Evolutionary conservation across 1,140 invertebrate species (phyloP).

Genomic region (Venustaconcha ellipsiformis): DNA sequence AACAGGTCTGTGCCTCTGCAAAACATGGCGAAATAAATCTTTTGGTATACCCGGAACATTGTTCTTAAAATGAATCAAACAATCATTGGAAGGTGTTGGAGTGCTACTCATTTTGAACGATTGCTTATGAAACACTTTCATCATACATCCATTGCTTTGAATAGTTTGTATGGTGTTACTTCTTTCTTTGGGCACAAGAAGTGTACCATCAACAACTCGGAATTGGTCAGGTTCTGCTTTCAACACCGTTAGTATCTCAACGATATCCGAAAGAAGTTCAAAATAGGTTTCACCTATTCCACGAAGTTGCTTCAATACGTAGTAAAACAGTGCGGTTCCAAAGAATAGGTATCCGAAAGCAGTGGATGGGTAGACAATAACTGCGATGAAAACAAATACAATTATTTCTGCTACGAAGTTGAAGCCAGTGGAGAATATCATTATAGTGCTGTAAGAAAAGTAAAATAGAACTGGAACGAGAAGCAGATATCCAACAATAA

Average conservation of each 20-base stretch:
- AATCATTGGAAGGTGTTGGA: not conserved
- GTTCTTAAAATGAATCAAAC: not conserved
- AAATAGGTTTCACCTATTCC: conserved; percentile 21
- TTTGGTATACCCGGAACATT: conserved; percentile 5
- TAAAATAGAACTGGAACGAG: not conserved
- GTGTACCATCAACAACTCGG: not conserved
- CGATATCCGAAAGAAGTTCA: conserved; percentile 11
- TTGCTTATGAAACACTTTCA: conserved; percentile 1
- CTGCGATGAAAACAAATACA: conserved; percentile 10
- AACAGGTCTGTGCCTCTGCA: conserved; percentile 14
- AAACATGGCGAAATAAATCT: conserved; percentile 11
- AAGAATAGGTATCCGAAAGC: conserved; percentile 24
- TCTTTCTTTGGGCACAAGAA: conserved; percentile 10
- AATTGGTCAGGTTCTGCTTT: not conserved
- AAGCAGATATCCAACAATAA: not conserved
- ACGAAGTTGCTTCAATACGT: conserved; percentile 3
- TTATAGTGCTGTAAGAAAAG: conserved; percentile 4
- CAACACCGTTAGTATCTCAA: conserved; percentile 11
- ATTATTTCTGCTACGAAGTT: conserved; percentile 16
- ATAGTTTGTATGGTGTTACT: not conserved
- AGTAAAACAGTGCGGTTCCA: conserved; percentile 19
- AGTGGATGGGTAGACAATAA: conserved; percentile 17
- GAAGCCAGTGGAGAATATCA: conserved; percentile 17
- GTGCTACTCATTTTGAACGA: not conserved
- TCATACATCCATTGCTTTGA: conserved; percentile 3